phyloP scores from a whole-genome alignment of 2,888 invertebrate genomes.

The Melolontha melolontha region DNA sequence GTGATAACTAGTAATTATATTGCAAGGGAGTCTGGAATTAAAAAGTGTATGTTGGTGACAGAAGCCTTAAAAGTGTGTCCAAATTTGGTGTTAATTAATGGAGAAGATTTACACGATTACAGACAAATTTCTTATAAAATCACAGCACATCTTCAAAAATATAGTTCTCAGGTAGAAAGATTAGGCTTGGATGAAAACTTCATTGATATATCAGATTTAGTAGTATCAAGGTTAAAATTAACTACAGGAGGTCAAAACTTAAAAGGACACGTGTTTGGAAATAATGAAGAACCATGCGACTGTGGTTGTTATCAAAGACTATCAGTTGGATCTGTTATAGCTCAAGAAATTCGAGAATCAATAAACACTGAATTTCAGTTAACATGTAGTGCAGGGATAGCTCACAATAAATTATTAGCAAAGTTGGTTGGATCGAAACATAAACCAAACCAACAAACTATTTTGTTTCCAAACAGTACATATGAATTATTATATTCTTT shows the following conservation, averaged over 20 bases:
- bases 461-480: slow-evolving; percentile 78
- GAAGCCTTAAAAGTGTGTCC: slow-evolving; percentile 83
- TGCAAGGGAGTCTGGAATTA: slow-evolving; percentile 80
- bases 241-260: slow-evolving; percentile 59
- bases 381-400: slow-evolving; percentile 85
- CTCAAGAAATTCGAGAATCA: slow-evolving; percentile 79
- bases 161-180: slow-evolving; percentile 81
- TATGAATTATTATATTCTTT: slow-evolving; percentile 75
- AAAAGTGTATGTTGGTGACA: slow-evolving; percentile 82
- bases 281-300: slow-evolving; percentile 70
- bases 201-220: slow-evolving; percentile 80
- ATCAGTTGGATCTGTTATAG: slow-evolving; percentile 78
- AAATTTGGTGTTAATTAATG: slow-evolving; percentile 79
- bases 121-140: slow-evolving; percentile 83
- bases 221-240: slow-evolving; percentile 67
- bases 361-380: slow-evolving; percentile 77
- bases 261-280: slow-evolving; percentile 72
- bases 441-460: slow-evolving; percentile 87
- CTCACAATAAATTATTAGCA: slow-evolving; percentile 86
- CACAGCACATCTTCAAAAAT: slow-evolving; percentile 77
- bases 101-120: slow-evolving; percentile 86
- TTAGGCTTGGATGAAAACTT: slow-evolving; percentile 89
- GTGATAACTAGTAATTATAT: slow-evolving; percentile 89
- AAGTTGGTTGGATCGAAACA: slow-evolving; percentile 80
- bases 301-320: slow-evolving; percentile 82